Base-by-base conservation (phyloP, 2,113 vertebrate species). In the Mus pahari region DNA sequence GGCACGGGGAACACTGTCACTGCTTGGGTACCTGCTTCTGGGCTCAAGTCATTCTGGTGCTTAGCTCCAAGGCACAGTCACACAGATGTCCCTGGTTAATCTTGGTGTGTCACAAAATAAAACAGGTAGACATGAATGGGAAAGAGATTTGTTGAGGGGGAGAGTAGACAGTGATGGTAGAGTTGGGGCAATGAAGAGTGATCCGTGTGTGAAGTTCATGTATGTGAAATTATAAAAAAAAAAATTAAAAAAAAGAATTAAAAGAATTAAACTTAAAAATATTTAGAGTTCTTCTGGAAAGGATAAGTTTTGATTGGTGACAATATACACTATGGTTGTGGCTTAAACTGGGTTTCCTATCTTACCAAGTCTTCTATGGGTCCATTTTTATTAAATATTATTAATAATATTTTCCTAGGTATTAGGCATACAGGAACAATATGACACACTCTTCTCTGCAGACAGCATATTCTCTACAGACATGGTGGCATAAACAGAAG, bases 261-360 rank as follows among this genome's bases (percentile, higher is more conserved):
- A 55, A 79, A 55, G 31, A 53, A 16, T 81, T 87, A 79, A 28
- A 19, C 17, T 81, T 81, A n/a, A 81, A 55, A n/a, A 22, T n/a
- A 81, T n/a, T 58, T 58, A n/a, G 33, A 24, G 19, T 58, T n/a
- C 16, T 84, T 70, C 39, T 91, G 81, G n/a, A 95, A 88, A 95
- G 53, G 48, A 7, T 62, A 64, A 19, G 12, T 86, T 50, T 92
- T 39, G 64, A 90, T 50, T n/a, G 33, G 50, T 39, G 39, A 70
- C 16, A 50, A 26, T 31, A 9, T 2, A 28, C 48, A 5, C 31
- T 45, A 42, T 68, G 36, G 48, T 64, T 39, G n/a, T 36, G 50
- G 26, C n/a, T 86, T 66, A 39, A 22, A 26, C 9, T 66, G 62
- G 66, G 42, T 36, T 53, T 58, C 50, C 50, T 58, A 81, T 3